phyloP scores from a whole-genome alignment of 2,113 vertebrate genomes.

The Calyptommatus sinebrachiatus region DNA sequence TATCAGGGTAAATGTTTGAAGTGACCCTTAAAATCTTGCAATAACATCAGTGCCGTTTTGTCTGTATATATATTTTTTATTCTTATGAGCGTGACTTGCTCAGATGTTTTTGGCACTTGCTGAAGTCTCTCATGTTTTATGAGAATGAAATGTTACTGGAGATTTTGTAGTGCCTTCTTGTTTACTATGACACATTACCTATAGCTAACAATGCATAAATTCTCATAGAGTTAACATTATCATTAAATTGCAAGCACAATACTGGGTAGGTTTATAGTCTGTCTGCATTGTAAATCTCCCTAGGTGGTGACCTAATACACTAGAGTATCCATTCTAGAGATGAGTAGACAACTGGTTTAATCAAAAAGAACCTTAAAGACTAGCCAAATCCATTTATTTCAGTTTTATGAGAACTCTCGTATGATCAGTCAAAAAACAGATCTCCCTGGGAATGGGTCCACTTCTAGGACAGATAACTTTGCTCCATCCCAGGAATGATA shows the following conservation, averaged over 20 bases:
- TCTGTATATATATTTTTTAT: not conserved
- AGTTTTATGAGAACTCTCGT: too few species aligned
- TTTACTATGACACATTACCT: constrained; percentile 11
- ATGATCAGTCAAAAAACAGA: too few species aligned
- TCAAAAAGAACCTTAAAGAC: not conserved
- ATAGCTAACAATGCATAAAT: constrained; percentile 11
- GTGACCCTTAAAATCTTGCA: not conserved
- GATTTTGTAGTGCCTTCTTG: not conserved
- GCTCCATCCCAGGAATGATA: too few species aligned
- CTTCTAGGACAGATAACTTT: too few species aligned
- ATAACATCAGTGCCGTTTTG: not conserved
- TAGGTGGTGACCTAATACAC: not conserved
- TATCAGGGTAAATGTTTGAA: not conserved
- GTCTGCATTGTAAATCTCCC: constrained; percentile 25
- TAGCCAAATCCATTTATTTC: too few species aligned
- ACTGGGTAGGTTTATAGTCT: constrained; percentile 24
- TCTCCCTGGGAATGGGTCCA: too few species aligned
- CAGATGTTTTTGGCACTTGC: not conserved
- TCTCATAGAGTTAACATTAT: not conserved
- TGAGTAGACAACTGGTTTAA: not conserved
- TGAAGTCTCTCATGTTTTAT: constrained; percentile 1
- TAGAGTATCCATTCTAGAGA: not conserved
- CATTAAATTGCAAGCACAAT: constrained; percentile 27
- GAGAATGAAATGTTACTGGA: not conserved
- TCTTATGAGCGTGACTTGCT: not conserved